These are phyloP conservation scores for Yponomeuta sedellus DNA, from an alignment of 2,888 invertebrate genomes.

Conservation along the genomic window DNA sequence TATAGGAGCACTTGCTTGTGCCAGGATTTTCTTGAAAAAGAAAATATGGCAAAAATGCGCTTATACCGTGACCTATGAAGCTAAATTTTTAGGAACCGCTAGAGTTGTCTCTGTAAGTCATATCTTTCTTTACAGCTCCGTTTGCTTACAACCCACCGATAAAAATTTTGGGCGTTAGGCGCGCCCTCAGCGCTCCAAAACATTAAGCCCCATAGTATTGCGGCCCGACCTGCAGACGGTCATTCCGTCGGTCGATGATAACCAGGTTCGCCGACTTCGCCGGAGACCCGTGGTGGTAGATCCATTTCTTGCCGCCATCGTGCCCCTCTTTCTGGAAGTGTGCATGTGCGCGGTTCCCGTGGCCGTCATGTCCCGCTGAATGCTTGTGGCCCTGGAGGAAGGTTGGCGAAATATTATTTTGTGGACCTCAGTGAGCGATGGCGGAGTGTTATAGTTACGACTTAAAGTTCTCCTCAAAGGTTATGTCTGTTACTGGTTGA, in stretches of 20 bases:
- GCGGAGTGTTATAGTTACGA: no score
- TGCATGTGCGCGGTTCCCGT: slow-evolving; percentile 65
- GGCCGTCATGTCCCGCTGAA: slow-evolving; percentile 73
- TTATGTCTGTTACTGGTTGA: no score
- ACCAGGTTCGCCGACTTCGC: slow-evolving; percentile 54
- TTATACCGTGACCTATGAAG: no score
- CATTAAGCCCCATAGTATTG: neutral
- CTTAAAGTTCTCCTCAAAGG: no score
- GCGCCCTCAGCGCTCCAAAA: neutral
- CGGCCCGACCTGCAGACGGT: slow-evolving; percentile 20
- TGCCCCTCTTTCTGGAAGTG: slow-evolving; percentile 64
- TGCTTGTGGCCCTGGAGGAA: slow-evolving; percentile 68
- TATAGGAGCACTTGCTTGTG: no score
- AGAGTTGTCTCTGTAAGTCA: no score
- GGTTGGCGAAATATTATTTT: neutral
- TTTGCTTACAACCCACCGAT: no score
- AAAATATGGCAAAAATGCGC: no score
- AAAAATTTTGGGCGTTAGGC: neutral
- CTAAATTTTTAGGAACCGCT: no score
- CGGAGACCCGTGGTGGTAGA: slow-evolving; percentile 67
- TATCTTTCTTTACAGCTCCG: no score
- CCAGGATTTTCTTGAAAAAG: no score
- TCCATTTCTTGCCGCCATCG: slow-evolving; percentile 75
- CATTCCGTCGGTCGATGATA: slow-evolving; percentile 48
- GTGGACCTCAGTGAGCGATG: no score